Evolutionary conservation across 64 coral and sea anemone species (phyloP).

Genomic region (Platygyra sinensis): DNA sequence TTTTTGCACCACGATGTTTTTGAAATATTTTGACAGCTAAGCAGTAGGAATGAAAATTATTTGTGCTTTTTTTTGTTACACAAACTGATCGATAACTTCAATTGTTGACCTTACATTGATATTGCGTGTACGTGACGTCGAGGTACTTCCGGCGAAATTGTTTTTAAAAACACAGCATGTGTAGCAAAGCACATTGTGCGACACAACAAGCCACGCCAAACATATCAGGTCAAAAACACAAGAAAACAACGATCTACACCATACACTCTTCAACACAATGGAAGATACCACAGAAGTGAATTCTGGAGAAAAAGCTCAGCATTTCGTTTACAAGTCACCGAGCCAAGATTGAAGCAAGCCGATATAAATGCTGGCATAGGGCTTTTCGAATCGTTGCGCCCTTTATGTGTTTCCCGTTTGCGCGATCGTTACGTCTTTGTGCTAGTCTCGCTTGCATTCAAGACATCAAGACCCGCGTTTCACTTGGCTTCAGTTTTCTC

Average conservation of each 20-base stretch:
- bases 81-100: not conserved
- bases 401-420: constrained; percentile 23
- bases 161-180: not conserved
- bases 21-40: too few relatives aligned
- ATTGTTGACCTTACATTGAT: not conserved
- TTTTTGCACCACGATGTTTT: too few relatives aligned
- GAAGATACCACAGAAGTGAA: not conserved
- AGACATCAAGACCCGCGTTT: not conserved
- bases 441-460: constrained; percentile 7
- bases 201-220: not conserved
- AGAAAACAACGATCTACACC: not conserved
- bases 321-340: not conserved
- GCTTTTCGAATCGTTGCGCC: not conserved
- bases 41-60: too few relatives aligned
- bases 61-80: not conserved
- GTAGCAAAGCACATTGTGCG: not conserved
- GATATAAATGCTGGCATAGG: not conserved
- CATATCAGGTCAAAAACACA: not conserved
- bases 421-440: not conserved
- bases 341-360: not conserved
- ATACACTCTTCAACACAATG: not conserved
- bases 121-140: constrained; percentile 8
- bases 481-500: constrained; percentile 25
- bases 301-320: not conserved
- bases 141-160: constrained; percentile 11